Evolutionary conservation across 2,888 invertebrate species (phyloP).

Genomic region (Clusia tigrina): DNA sequence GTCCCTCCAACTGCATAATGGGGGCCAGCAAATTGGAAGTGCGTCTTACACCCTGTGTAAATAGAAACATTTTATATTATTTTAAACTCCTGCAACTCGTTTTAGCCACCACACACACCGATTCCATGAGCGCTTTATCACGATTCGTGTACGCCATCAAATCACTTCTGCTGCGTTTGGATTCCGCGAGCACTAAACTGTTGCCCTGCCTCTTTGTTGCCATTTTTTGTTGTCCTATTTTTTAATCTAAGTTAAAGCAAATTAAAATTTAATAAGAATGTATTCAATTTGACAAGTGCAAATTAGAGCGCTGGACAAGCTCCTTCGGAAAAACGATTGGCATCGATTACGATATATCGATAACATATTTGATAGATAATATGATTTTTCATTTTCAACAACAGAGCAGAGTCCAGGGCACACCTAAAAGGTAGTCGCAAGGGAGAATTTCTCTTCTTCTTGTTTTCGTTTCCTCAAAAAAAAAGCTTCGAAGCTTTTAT

Average conservation of each 20-base stretch:
- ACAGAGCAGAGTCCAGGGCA: too few species aligned
- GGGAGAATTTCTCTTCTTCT: too few species aligned
- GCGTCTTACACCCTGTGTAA: constrained; percentile 76
- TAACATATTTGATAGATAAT: too few species aligned
- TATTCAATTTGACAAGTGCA: too few species aligned
- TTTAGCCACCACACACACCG: constrained; percentile 68
- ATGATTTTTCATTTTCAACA: too few species aligned
- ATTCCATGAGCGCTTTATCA: constrained; percentile 78
- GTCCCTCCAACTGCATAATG: constrained; percentile 95
- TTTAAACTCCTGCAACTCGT: not conserved
- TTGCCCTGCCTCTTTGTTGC: constrained; percentile 56
- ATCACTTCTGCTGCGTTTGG: constrained; percentile 78
- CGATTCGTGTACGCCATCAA: constrained; percentile 74
- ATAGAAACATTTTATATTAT: constrained; percentile 8
- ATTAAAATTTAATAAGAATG: too few species aligned
- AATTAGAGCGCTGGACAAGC: too few species aligned
- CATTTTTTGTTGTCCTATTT: constrained; percentile 45
- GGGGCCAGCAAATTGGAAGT: constrained; percentile 91
- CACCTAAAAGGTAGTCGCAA: too few species aligned
- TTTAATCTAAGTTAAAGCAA: not conserved
- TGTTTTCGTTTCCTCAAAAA: too few species aligned
- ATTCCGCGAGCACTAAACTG: constrained; percentile 61
- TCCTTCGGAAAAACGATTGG: too few species aligned
- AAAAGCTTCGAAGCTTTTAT: too few species aligned
- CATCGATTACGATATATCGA: too few species aligned